Conservation (phyloP, 2,113 vertebrate species). For the Chitala chitala region DNA sequence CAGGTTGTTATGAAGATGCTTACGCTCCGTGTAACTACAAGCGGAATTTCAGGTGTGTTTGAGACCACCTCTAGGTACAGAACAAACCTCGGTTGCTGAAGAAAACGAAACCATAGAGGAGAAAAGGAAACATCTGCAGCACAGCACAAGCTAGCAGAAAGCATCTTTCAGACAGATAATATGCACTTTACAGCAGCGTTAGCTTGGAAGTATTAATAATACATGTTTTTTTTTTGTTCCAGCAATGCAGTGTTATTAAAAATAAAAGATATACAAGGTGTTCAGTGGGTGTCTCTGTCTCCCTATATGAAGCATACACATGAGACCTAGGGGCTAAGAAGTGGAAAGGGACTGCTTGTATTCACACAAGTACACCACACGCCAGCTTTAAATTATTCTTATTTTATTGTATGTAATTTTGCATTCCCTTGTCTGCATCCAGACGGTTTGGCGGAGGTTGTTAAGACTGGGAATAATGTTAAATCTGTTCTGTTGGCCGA, state of each 20-base stretch:
- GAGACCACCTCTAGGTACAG: no score
- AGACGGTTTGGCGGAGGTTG: slow-evolving; percentile 16
- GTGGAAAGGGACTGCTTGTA: neutral
- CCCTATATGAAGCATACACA: neutral
- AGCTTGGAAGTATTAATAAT: no score
- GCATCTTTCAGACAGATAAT: no score
- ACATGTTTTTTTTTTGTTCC: no score
- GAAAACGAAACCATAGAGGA: neutral
- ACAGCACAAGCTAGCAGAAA: no score
- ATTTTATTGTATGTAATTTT: slow-evolving; percentile 10
- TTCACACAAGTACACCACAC: neutral
- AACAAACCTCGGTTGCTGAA: neutral
- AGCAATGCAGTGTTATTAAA: no score
- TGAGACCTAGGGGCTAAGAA: neutral
- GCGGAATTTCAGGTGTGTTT: no score
- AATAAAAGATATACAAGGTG: no score
- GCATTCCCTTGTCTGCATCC: slow-evolving; percentile 12
- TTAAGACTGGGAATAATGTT: slow-evolving; percentile 4
- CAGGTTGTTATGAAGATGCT: no score
- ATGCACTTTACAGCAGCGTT: no score
- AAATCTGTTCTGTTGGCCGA: slow-evolving; percentile 18
- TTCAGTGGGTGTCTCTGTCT: no score
- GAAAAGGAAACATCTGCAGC: neutral
- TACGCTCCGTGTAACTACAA: no score
- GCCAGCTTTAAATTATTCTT: slow-evolving; percentile 16